Conservation (phyloP, 1,140 invertebrate species). For the Aleiodes sp. region DNA sequence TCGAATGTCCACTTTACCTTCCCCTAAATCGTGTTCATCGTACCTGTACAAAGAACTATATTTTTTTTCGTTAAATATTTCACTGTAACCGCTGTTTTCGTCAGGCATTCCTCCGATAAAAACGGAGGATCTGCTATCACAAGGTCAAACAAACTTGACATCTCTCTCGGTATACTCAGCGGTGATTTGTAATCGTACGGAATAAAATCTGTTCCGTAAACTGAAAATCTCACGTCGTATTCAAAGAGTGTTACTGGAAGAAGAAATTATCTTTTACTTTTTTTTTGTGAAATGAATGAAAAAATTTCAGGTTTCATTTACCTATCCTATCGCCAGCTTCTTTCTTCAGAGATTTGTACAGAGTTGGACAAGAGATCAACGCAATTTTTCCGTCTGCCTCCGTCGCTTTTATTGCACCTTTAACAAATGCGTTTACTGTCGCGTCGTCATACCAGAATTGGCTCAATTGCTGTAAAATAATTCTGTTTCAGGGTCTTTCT, state of each 20-base stretch:
- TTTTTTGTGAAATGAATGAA: slow-evolving; percentile 13
- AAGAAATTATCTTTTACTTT: slow-evolving; percentile 34
- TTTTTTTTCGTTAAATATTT: slow-evolving; percentile 81
- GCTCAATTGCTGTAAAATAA: slow-evolving; percentile 89
- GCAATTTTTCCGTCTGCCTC: slow-evolving; percentile 75
- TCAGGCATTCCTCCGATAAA: slow-evolving; percentile 90
- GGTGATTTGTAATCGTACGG: slow-evolving; percentile 92
- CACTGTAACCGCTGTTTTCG: slow-evolving; percentile 83
- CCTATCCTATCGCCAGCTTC: slow-evolving; percentile 62
- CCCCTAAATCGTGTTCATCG: no score
- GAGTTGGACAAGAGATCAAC: slow-evolving; percentile 88
- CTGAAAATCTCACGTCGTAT: slow-evolving; percentile 82
- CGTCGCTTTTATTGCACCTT: slow-evolving; percentile 70
- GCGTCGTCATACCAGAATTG: slow-evolving; percentile 95
- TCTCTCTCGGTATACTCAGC: slow-evolving; percentile 72
- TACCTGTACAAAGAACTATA: slow-evolving; percentile 91
- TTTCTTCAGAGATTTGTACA: slow-evolving; percentile 77
- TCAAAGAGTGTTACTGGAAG: slow-evolving; percentile 81
- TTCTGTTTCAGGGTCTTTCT: no score
- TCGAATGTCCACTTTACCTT: no score
- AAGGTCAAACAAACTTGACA: slow-evolving; percentile 77
- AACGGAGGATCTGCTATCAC: slow-evolving; percentile 95
- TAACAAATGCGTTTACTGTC: slow-evolving; percentile 76
- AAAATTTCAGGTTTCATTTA: slow-evolving; percentile 27
- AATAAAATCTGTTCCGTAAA: slow-evolving; percentile 83